Conservation (phyloP, 2,888 invertebrate genomes). For the Pterobdella sp. region DNA sequence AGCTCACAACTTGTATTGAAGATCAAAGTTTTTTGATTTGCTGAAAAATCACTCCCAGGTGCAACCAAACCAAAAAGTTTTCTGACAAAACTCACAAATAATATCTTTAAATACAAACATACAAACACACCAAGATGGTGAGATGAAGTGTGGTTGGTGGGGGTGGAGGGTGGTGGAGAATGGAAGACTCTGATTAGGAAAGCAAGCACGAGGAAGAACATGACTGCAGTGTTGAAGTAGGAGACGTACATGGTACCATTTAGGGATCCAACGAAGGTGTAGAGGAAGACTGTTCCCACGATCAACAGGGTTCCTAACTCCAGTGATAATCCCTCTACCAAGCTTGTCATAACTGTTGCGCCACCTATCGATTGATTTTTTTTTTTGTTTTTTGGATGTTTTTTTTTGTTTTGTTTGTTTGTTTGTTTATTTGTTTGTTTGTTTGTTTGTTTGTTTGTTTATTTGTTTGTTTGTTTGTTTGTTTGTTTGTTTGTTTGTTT, state of each 20-base stretch:
- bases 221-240: slow-evolving; percentile 50
- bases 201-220: slow-evolving; percentile 46
- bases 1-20: not conserved
- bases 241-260: slow-evolving; percentile 51
- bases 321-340: slow-evolving; percentile 45
- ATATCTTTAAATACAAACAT: not conserved
- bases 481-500: not conserved
- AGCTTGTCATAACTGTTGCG: slow-evolving; percentile 46
- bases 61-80: not conserved
- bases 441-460: too few relatives aligned
- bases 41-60: too few relatives aligned
- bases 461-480: too few relatives aligned
- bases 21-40: too few relatives aligned
- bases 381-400: too few relatives aligned
- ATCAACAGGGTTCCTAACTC: slow-evolving; percentile 46
- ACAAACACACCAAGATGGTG: not conserved
- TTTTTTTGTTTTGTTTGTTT: not conserved
- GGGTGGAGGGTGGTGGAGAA: slow-evolving; percentile 33
- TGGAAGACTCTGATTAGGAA: slow-evolving; percentile 47
- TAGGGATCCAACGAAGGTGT: slow-evolving; percentile 48
- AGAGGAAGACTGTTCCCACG: slow-evolving; percentile 45
- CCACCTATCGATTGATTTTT: slow-evolving; percentile 37
- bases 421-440: too few relatives aligned
- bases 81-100: not conserved
- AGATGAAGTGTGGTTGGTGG: not conserved